Percentiles rank a stretch among this genome's conserved stretches.
phyloP scores from a whole-genome alignment of 2,113 vertebrate species.

The Chascanopsetta lugubris region DNA sequence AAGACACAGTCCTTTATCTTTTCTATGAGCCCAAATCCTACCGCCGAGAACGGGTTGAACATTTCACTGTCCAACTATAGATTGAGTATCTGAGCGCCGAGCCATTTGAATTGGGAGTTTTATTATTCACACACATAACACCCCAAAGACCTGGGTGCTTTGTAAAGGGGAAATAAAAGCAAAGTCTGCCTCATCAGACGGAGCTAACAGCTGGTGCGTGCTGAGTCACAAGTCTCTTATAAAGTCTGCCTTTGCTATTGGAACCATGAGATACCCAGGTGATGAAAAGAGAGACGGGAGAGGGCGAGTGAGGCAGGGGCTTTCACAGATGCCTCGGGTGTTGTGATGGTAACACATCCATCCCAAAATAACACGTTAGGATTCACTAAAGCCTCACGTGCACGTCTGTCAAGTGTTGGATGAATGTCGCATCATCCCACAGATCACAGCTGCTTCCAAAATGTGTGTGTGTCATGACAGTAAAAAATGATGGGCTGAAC shows the following conservation, averaged over 20 bases:
- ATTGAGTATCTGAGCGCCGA: slow-evolving; percentile 23
- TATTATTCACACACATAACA: not conserved
- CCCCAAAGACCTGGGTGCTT: not conserved
- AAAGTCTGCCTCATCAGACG: not conserved
- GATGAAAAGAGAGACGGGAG: slow-evolving; percentile 12
- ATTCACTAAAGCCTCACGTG: slow-evolving; percentile 31
- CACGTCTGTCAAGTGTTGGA: slow-evolving; percentile 19
- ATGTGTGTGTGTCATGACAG: not conserved
- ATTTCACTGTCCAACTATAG: slow-evolving; percentile 42
- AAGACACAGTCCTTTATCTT: slow-evolving; percentile 5
- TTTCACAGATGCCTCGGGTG: slow-evolving; percentile 55
- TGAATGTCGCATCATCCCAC: slow-evolving; percentile 1
- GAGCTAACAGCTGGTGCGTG: slow-evolving; percentile 48
- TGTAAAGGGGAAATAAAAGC: slow-evolving; percentile 21
- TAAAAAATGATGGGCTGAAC: not conserved
- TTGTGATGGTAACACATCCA: slow-evolving; percentile 57
- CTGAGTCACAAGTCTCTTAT: slow-evolving; percentile 71
- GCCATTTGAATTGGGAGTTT: slow-evolving; percentile 21
- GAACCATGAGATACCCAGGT: slow-evolving; percentile 33
- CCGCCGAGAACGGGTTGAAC: not conserved
- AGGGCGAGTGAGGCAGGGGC: not conserved
- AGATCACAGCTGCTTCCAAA: not conserved
- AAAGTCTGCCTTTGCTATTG: slow-evolving; percentile 40
- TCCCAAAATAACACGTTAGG: slow-evolving; percentile 69
- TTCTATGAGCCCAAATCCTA: slow-evolving; percentile 31